Base-by-base conservation (phyloP, 2,888 invertebrate genomes). In the Pharmacophagus antenor region DNA sequence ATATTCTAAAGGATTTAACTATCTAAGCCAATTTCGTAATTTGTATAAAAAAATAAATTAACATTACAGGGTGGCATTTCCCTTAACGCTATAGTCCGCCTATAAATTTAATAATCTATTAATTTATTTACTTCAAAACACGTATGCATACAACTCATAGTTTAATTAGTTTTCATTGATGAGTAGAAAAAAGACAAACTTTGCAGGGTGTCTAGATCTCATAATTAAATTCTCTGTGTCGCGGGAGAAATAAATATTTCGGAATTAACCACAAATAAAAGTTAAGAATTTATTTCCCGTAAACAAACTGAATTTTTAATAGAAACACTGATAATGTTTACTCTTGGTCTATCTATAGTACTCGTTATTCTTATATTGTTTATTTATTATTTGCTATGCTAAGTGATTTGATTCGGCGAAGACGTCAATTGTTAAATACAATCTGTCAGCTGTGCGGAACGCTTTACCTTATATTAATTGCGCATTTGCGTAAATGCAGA, bases 401-500 rank as follows among this genome's bases (percentile, higher is more conserved):
- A 20, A 12, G 54, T 54, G 31, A 2, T 54, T 1, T 31, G 55
- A 44, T 22, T 50, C 21, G 37, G 46, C 46, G 46, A 55, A 5
- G 18, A 41, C 31, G 10, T 10, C 18, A 12, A 42, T 49, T 50
- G 44, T 15, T 7, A 8, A 53, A 53, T 27, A 49, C 17, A 49
- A 22, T n/a, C 31, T 42, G 37, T 46, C 55, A 55, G 55, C 55
- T 60, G 58, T 47, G 41, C 42, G 37, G 50, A 7, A 25, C 21
- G 27, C 49, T 49, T 56, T 50, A 55, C 22, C 22, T 18, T 22
- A 50, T n/a, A 42, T 23, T 23, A 10, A 55, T n/a, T n/a, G n/a
- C n/a, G 37, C 20, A 55, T 56, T 50, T 55, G 55, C 60, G 60
- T 55, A 54, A 54, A 59, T 59, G 59, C 54, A 60, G 44, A 50